Evolutionary conservation across 2,888 invertebrate genomes (phyloP).

Genomic region (Spatulosminthurus flaviceps): DNA sequence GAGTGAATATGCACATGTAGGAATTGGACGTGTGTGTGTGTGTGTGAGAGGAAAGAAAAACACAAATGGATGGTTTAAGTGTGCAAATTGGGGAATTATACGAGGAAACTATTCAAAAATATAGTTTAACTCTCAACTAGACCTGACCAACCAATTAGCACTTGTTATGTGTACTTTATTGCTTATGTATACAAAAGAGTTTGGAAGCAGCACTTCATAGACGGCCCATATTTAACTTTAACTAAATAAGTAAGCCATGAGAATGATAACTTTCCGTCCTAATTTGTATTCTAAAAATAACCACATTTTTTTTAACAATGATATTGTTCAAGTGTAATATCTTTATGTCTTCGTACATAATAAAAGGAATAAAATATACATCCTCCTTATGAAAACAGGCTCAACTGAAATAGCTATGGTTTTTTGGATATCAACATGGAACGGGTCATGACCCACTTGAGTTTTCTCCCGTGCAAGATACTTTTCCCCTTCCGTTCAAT

Average conservation of each 20-base stretch:
- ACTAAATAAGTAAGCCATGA: too few relatives aligned
- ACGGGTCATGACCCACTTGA: constrained; percentile 14
- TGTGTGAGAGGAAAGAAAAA: too few relatives aligned
- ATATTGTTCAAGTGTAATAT: background rate
- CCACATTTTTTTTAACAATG: background rate
- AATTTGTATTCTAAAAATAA: constrained; percentile 1
- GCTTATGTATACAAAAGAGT: background rate
- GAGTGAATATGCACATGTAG: background rate
- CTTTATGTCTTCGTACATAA: too few relatives aligned
- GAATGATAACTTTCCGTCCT: constrained; percentile 12
- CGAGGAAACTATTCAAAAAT: constrained; percentile 7
- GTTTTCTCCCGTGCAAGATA: background rate
- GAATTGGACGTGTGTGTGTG: background rate
- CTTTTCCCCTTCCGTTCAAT: background rate
- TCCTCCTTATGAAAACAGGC: too few relatives aligned
- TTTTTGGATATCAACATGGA: background rate
- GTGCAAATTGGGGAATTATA: constrained; percentile 7
- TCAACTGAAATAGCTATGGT: too few relatives aligned
- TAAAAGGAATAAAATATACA: too few relatives aligned
- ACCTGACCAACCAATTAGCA: background rate
- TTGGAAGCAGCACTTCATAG: background rate
- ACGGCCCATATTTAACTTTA: too few relatives aligned
- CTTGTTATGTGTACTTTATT: background rate
- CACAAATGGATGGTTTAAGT: background rate
- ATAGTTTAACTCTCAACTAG: background rate